A percentile compares a stretch with the other conserved stretches of the same genome.
Conservation (phyloP, 2,888 invertebrate genomes). For the Epistrophe eligans region DNA sequence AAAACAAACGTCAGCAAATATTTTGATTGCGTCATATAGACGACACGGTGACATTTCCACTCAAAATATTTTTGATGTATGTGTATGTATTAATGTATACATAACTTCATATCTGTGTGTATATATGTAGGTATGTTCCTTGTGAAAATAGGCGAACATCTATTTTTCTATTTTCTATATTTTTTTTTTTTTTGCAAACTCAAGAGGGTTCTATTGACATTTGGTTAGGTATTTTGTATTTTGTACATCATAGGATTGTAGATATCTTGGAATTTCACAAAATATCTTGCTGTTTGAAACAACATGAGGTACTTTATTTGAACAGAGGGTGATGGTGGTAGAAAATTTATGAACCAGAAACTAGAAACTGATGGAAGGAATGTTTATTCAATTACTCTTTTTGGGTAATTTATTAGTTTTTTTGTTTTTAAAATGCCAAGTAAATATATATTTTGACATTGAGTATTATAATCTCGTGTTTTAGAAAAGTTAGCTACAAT, state of each 20-base stretch:
- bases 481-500: not conserved
- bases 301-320: constrained; percentile 9
- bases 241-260: not conserved
- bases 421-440: not conserved
- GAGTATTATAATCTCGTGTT: not conserved
- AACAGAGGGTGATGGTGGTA: not conserved
- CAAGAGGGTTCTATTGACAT: constrained; percentile 20
- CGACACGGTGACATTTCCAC: constrained; percentile 9
- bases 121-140: not conserved
- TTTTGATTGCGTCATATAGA: constrained; percentile 17
- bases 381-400: constrained; percentile 10
- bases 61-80: constrained; percentile 10
- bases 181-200: constrained; percentile 1
- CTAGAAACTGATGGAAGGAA: constrained; percentile 17
- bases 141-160: not conserved
- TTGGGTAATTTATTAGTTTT: not conserved
- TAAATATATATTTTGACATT: not conserved
- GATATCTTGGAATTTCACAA: constrained; percentile 18
- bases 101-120: too few species aligned
- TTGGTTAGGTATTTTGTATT: not conserved
- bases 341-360: constrained; percentile 24
- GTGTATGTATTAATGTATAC: too few species aligned
- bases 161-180: not conserved
- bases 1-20: not conserved
- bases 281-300: constrained; percentile 18